Base-by-base conservation (phyloP, 2,888 invertebrate species). In the Ectemnius continuus region DNA sequence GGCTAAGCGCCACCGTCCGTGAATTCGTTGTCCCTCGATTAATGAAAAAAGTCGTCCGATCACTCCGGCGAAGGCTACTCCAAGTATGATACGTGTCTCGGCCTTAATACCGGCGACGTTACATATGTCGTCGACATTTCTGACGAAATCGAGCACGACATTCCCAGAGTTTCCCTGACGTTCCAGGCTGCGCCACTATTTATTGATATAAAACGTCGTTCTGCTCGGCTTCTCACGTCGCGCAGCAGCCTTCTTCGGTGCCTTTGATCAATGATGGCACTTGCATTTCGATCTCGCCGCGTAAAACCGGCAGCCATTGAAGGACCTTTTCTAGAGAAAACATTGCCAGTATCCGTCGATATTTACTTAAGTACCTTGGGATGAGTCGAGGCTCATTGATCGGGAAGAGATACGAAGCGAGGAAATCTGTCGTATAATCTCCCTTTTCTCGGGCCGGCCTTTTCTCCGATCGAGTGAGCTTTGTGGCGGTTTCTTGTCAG, bases 1-100 rank as follows among this genome's bases (percentile, higher is more conserved):
- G 83, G 78, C 83, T 84, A 86, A 86, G 85, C 84, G 84, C 84
- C 84, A 81, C 78, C 79, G 83, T 85, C 70, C 82, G 81, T 84
- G 84, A 86, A 86, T 86, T 86, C 83, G 83, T 83, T 83, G 81
- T 70, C 82, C 79, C 70, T 75, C 80, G 81, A 75, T 76, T 80
- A 78, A 78, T 61, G 36, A 45, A 59, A 70, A 81, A 82, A 83
- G 82, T 76, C 67, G 82, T 75, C 66, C 66, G 79, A 73, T 78
- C 73, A 74, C 58, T 77, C 74, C 58, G 61, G 5, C 75, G 72
- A 81, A 74, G 76, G 67, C 71, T 75, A 67, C 67, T 66, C 73
- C 73, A 66, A 75, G 75, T 76, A 60, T 26, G 63, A 63, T 28
- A 52, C 57, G 20, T 36, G 56, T n/a, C 68, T 28, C 75, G 81